These are phyloP conservation scores for Meandrina meandrites DNA, from an alignment of 92 coral and sea anemone species.

Conservation along the genomic window DNA sequence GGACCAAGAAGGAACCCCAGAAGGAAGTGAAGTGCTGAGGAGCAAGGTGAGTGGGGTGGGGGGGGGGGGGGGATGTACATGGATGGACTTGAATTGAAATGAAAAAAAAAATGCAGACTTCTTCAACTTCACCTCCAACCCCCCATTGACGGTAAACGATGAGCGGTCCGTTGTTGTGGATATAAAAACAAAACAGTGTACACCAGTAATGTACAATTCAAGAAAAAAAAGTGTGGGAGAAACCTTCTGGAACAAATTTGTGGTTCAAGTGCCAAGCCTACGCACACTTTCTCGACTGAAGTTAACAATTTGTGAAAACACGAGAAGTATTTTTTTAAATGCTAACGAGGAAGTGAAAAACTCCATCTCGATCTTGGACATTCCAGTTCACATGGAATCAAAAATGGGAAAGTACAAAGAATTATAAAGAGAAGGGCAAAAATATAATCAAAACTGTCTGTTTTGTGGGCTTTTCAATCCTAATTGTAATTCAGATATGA, in stretches of 20 bases:
- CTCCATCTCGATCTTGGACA: background rate
- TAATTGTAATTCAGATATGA: conserved; percentile 9
- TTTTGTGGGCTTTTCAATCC: background rate
- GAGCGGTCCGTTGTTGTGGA: background rate
- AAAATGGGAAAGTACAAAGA: background rate
- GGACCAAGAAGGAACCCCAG: too few species aligned
- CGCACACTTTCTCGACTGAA: background rate
- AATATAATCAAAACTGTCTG: background rate
- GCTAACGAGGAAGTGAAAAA: background rate
- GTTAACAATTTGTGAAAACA: background rate
- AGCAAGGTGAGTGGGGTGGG: background rate
- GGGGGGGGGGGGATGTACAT: too few species aligned
- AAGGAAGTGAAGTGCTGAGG: too few species aligned
- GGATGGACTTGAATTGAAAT: background rate
- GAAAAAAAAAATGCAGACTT: background rate
- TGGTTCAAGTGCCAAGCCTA: background rate
- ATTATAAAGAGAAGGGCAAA: background rate
- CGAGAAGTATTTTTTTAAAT: background rate
- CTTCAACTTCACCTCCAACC: background rate
- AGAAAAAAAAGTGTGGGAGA: background rate
- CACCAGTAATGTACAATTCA: background rate
- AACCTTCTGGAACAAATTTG: background rate
- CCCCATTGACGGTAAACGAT: background rate
- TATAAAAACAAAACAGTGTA: background rate
- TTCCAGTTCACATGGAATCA: background rate